These are phyloP conservation scores for Probaryconus sp. DNA, from an alignment of 1,140 invertebrate species.

Conservation along the genomic window DNA sequence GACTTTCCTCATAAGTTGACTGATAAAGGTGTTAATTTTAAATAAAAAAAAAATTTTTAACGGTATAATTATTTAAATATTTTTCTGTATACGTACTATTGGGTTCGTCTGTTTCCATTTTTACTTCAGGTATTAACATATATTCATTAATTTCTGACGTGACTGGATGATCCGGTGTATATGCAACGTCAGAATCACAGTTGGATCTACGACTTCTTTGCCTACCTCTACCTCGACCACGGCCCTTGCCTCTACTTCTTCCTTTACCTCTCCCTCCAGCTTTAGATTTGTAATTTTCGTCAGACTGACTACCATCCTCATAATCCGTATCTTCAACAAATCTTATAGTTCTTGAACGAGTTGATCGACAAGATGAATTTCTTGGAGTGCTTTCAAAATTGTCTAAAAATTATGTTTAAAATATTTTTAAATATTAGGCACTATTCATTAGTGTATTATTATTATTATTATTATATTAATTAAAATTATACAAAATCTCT, in stretches of 20 bases:
- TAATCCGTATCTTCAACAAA: constrained; percentile 2
- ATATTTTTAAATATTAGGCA: too few relatives aligned
- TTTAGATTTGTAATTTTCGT: constrained; percentile 18
- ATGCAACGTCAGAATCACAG: constrained; percentile 14
- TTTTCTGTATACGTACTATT: constrained; percentile 10
- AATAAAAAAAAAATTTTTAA: too few relatives aligned
- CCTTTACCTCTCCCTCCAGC: constrained; percentile 13
- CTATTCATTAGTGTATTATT: too few relatives aligned
- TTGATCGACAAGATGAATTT: constrained; percentile 13
- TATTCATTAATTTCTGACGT: constrained; percentile 9
- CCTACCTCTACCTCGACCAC: constrained; percentile 29
- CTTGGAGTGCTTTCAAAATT: too few relatives aligned
- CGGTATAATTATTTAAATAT: too few relatives aligned
- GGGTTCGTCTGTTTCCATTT: constrained; percentile 27
- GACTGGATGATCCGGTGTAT: constrained; percentile 30
- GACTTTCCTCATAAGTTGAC: too few relatives aligned
- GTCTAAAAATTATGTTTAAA: too few relatives aligned
- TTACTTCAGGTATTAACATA: constrained; percentile 38
- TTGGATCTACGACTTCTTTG: constrained; percentile 7
- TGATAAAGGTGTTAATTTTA: too few relatives aligned
- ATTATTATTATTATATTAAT: too few relatives aligned
- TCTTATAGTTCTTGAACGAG: constrained; percentile 20
- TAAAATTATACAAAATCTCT: too few relatives aligned
- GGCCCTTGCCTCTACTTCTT: constrained; percentile 15
- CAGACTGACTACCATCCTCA: constrained; percentile 11